These are phyloP conservation scores for Tachuris rubrigastra DNA, from an alignment of 2,113 vertebrate species.

Conservation along the genomic window DNA sequence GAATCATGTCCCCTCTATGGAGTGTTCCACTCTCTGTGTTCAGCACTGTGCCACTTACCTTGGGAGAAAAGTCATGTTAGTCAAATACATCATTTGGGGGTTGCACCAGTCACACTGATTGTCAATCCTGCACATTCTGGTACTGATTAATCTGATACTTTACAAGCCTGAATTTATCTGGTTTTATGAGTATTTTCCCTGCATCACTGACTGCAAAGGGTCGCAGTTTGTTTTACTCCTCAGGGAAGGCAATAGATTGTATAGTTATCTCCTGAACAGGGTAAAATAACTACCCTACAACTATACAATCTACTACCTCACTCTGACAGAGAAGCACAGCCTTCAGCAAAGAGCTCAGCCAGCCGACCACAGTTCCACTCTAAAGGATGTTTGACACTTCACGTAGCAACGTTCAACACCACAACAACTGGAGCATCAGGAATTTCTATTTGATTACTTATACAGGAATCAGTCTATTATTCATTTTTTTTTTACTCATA, in stretches of 20 bases:
- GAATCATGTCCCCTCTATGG: not conserved
- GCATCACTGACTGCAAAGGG: conserved; percentile 15
- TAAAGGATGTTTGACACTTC: not conserved
- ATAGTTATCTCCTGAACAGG: conserved; percentile 86
- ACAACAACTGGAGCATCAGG: not conserved
- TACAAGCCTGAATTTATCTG: not conserved
- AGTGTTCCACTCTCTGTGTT: not conserved
- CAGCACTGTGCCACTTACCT: not conserved
- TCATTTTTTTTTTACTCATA: not conserved
- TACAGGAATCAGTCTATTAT: not conserved
- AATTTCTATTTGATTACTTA: not conserved
- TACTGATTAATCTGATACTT: not conserved
- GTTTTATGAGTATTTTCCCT: not conserved
- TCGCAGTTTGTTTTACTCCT: conserved; percentile 76
- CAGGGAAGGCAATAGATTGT: conserved; percentile 88
- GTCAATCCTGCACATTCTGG: not conserved
- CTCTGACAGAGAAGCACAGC: conserved; percentile 77
- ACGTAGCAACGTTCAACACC: not conserved
- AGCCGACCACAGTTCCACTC: not conserved
- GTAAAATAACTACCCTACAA: conserved; percentile 86
- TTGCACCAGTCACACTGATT: not conserved
- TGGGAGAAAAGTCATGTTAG: not conserved
- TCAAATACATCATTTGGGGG: not conserved
- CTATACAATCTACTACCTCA: conserved; percentile 90
- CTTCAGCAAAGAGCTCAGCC: not conserved